Evolutionary conservation across 2,888 invertebrate genomes (phyloP), one percentile per base, ranked within the genome.

Genomic region (Siphlonurus alternatus): DNA sequence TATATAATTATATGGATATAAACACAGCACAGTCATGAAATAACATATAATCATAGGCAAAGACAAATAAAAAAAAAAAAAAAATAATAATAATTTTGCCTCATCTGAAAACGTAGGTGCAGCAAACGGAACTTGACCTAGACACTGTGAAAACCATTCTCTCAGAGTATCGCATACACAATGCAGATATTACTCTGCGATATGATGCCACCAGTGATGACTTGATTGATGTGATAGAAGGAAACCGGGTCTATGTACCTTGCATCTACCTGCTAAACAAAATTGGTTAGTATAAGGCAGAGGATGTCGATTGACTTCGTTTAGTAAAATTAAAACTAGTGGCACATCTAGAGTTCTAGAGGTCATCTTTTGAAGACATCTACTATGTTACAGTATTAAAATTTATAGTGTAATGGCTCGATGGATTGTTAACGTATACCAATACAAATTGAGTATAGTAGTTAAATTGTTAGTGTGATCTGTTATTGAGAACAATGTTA

Each of bases 201-300:
- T 93, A 88, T 72, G 96, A 99, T 76, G 95, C 97, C 0, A 94
- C 93, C 1, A 89, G 93, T 70, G 99, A 99, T 74, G 99, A 99
- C 76, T 79, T 99, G 59, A 99, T 99, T 71, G 99, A 99, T 77
- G 90, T 97, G 5, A 90, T 99, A 68, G 99, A 99, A 78, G 99
- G 99, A 64, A 99, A 99, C 78, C 83, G 99, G 66, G 89, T 99
- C 70, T 99, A 98, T 76, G 86, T 98, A 70, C 99, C 99, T 1
- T 98, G 98, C 78, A 96, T 99, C 76, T 99, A 98, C 79, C 83
- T 99, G 69, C 84, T 99, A 62, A 99, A 99, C 77, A 99, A 99
- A 82, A 99, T 99, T 73, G 94, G 93, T 87, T 73, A 72, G 68
- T 67, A 59, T 60, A 24, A 51, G 7, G 51, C 23, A 2, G 10